Evolutionary conservation across 2,797 vertebrate genomes (phyloP), one percentile per base, ranked within the genome.

Genomic region (Morelia viridis): DNA sequence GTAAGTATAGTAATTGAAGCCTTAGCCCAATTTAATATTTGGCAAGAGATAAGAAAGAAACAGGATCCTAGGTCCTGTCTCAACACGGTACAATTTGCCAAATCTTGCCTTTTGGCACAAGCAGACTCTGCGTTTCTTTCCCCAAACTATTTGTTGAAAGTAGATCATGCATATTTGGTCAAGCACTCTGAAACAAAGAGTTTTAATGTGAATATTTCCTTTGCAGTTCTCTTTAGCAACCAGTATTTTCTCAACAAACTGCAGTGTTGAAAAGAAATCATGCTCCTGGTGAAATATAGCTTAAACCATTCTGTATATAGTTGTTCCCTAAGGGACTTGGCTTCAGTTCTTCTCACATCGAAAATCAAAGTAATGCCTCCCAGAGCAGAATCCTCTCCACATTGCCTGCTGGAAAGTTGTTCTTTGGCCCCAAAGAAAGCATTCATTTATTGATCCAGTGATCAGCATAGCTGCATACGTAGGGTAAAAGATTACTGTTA

Each of bases 401-500:
- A 41, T 85, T 84, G 71, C 68, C 15, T 64, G 35, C 31, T 68
- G 60, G 17, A 85, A 62, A 57, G 35, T 46, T 89, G 80, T 3
- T 92, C 35, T 84, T 85, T 60, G 35, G 50, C 35, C 58, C 35
- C 65, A 24, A 85, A 41, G 13, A 57, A 57, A 58, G 87, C 26
- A 15, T 46, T 58, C 41, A 76, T 86, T 87, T 0, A 0, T 28
- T 93, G 50, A 31, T 60, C 84, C 17, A 86, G 11, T 35, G 88
- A 62, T 46, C 80, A 93, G 5, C 10, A 56, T 12, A 31, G 8
- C n/a, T 87, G n/a, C 26, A 0, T 41, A 88, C 5, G 68, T 89
- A 58, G 50, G n/a, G 93, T 53, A 87, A 85, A 93, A 92, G 15
- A 22, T 35, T 89, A 92, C 88, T 35, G 91, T 10, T 7, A 89